Conservation (phyloP, 2,797 vertebrate species). For the Hippopotamyrus pictus region DNA sequence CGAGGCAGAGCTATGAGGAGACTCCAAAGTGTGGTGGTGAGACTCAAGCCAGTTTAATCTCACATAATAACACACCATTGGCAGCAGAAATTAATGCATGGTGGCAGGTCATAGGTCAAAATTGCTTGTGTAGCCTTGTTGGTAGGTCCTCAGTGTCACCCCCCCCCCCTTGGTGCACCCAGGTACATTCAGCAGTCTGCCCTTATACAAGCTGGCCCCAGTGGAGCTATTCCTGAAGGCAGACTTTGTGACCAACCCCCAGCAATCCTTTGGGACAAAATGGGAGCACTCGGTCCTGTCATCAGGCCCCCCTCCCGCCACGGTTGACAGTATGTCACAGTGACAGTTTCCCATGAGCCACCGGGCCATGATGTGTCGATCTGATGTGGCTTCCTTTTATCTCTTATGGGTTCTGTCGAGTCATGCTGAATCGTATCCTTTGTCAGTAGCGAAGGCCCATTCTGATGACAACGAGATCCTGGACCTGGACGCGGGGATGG, state of each 20-base stretch:
- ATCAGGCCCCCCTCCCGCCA: constrained; percentile 33
- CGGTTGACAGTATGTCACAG: constrained; percentile 52
- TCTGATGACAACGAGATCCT: not conserved
- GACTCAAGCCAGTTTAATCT: not conserved
- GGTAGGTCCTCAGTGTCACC: not conserved
- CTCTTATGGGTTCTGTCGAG: not conserved
- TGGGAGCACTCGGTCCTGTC: constrained; percentile 25
- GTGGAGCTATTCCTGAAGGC: constrained; percentile 39
- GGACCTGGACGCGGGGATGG: not conserved
- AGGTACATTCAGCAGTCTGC: constrained; percentile 51
- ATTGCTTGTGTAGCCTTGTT: not conserved
- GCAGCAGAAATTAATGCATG: not conserved
- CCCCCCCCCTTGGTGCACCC: not conserved
- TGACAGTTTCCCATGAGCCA: not conserved
- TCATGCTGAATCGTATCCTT: not conserved
- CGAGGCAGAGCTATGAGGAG: constrained; percentile 27
- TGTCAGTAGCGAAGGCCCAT: not conserved
- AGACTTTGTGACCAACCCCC: constrained; percentile 49
- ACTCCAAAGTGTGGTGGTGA: constrained; percentile 39
- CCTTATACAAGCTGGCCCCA: constrained; percentile 44
- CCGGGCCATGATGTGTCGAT: not conserved
- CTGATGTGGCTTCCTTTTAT: constrained; percentile 34
- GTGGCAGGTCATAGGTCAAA: not conserved
- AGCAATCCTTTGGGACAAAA: constrained; percentile 52
- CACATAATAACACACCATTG: not conserved